Evolutionary conservation across 2,888 invertebrate genomes (phyloP).

Genomic region (Zaprionus bogoriensis): DNA sequence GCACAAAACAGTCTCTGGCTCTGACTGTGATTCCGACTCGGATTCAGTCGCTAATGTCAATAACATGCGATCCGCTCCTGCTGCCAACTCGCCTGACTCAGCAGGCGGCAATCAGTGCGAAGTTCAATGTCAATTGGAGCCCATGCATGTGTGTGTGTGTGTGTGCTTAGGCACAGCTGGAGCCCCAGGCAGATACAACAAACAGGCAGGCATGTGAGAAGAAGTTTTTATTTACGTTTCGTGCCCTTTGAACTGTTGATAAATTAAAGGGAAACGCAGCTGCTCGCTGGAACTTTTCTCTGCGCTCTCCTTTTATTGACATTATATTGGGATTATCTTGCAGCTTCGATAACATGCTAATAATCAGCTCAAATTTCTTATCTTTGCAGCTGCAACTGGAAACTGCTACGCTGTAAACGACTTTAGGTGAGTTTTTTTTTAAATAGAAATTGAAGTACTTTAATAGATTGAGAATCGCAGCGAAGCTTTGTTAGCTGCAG

Average conservation of each 20-base stretch:
- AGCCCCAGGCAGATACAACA: conserved; percentile 17
- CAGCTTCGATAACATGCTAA: conserved; percentile 11
- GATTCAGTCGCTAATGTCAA: conserved; percentile 56
- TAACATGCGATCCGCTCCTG: conserved; percentile 54
- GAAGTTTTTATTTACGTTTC: conserved; percentile 9
- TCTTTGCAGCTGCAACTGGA: conserved; percentile 12
- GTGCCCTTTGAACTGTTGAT: conserved; percentile 11
- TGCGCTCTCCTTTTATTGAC: background rate
- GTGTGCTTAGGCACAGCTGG: conserved; percentile 21
- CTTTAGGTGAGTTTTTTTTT: conserved; percentile 5
- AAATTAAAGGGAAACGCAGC: background rate
- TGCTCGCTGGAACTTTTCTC: background rate
- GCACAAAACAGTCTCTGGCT: conserved; percentile 33
- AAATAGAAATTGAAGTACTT: conserved; percentile 13
- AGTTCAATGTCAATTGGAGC: conserved; percentile 49
- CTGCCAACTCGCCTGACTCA: conserved; percentile 62
- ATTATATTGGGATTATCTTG: background rate
- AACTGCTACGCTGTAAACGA: background rate
- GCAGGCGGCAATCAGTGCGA: conserved; percentile 68
- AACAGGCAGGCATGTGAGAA: background rate
- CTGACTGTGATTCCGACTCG: conserved; percentile 19
- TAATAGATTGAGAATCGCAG: too few relatives aligned
- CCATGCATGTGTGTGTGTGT: conserved; percentile 7
- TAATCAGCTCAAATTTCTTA: conserved; percentile 5
- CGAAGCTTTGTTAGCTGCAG: too few relatives aligned